Evolutionary conservation across 2,797 vertebrate species (phyloP).

Genomic region (Sebastes aleutianus): DNA sequence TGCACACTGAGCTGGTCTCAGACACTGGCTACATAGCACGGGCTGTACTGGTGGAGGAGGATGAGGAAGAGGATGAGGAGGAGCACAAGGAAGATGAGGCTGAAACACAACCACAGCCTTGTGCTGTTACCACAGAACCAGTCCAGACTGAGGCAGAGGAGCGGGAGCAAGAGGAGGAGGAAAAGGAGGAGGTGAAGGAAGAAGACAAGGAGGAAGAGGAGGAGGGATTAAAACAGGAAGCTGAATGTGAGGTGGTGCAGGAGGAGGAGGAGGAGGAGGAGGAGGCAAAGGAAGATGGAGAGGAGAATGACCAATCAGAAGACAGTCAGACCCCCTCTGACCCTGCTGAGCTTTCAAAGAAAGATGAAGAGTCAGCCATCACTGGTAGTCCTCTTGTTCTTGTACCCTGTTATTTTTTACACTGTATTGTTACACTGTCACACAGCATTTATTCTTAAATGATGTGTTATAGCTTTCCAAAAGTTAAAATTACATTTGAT

Average conservation of each 20-base stretch:
- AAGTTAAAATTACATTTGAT: background rate
- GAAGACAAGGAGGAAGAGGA: background rate
- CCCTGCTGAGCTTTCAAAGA: conserved; percentile 37
- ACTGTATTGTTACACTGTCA: background rate
- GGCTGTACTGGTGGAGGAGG: conserved; percentile 78
- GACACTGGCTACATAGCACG: conserved; percentile 71
- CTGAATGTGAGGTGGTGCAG: conserved; percentile 18
- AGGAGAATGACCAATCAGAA: conserved; percentile 43
- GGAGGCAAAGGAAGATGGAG: conserved; percentile 32
- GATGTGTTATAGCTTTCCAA: background rate
- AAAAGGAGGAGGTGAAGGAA: background rate
- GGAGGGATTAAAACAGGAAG: conserved; percentile 20
- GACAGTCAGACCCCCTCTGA: conserved; percentile 29
- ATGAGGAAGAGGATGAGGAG: conserved; percentile 70
- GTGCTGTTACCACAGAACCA: conserved; percentile 10
- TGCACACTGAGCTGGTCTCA: conserved; percentile 63
- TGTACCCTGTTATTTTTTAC: background rate
- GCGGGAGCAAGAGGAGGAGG: conserved; percentile 5
- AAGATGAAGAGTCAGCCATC: conserved; percentile 48
- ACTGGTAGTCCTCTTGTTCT: conserved; percentile 50
- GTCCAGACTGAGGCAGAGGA: conserved; percentile 36
- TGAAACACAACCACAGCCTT: conserved; percentile 25
- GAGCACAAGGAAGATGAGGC: conserved; percentile 29
- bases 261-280: conserved; percentile 43
- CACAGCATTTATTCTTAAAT: background rate